Evolutionary conservation across 2,888 invertebrate genomes (phyloP), one percentile per base, ranked within the genome.

Genomic region (Catocala fraxini): DNA sequence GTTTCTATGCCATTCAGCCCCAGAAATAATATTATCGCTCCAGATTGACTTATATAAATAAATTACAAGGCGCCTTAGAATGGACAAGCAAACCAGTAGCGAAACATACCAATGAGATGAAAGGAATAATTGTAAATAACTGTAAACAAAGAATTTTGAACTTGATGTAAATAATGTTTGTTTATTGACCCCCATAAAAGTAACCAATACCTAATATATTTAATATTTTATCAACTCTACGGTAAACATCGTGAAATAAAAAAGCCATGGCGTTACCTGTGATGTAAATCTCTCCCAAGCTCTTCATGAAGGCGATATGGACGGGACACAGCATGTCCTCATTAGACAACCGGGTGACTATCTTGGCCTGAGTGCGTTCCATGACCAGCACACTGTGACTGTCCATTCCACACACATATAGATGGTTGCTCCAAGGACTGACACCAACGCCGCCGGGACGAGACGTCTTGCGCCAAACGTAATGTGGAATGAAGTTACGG

Each of bases 361-460:
- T 89, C 82, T 95, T 95, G 52, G 95, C 90, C 65, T 95, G 93
- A 0, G 89, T 75, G 0, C 92, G 82, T 59, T 94, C 94, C 25
- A 94, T 89, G 5, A 94, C 95, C 15, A 95, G 83, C 5, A 95
- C 93, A 56, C 95, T 93, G 48, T 96, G 96, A 49, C 95, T 95
- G 74, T 97, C 97, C 70, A 96, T 95, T 2, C 96, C 95, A 72
- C 96, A 96, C 49, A 97, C 94, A 79, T 95, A 95, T 0, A 95
- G 85, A 52, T 95, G 93, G 56, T 95, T 95, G 68, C 92, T 93
- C 94, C 96, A 96, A 0, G 96, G 96, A 41, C 96, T 94, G 10
- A 96, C 89, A 0, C 95, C 96, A 0, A 97, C 89, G 0, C 97
- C 97, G 25, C 96, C 95, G 0, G 97, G 97, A 74, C 97, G 92